Evolutionary conservation across 1,140 invertebrate species (phyloP).

Genomic region (Anoplolepis gracilipes): DNA sequence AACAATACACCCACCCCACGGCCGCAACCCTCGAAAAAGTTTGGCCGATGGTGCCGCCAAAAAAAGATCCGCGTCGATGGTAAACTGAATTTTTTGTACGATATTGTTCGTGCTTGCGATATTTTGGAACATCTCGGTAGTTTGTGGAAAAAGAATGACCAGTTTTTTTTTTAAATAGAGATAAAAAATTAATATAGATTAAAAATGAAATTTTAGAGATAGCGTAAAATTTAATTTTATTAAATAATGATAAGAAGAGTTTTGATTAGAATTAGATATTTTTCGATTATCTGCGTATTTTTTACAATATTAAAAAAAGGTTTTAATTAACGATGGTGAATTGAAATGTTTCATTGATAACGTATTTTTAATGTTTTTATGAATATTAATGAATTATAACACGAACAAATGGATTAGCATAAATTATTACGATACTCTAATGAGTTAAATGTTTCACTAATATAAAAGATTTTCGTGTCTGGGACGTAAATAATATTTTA

Average conservation of each 20-base stretch:
- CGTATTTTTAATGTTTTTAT: background rate
- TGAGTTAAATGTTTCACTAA: conserved; percentile 15
- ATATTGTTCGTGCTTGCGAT: conserved; percentile 6
- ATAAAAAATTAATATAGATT: background rate
- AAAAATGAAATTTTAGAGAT: background rate
- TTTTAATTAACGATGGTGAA: background rate
- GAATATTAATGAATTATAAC: background rate
- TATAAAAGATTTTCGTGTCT: background rate
- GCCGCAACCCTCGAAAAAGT: conserved; percentile 64
- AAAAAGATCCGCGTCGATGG: conserved; percentile 72
- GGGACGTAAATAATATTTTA: background rate
- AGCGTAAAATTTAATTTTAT: background rate
- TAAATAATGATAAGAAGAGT: background rate
- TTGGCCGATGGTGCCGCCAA: conserved; percentile 63
- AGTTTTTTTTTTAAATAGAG: background rate
- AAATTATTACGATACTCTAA: background rate
- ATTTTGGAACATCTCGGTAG: conserved; percentile 22
- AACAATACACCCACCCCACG: conserved; percentile 78
- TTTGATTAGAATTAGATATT: background rate
- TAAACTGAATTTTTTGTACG: conserved; percentile 37
- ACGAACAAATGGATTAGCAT: background rate
- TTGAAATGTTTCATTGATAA: background rate
- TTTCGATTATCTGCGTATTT: background rate
- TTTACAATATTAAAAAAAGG: background rate
- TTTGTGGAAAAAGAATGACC: conserved; percentile 12